A percentile compares a stretch with the other conserved stretches of the same genome.
Conservation (phyloP, 2,797 vertebrate genomes). For the Galaxias olidus region DNA sequence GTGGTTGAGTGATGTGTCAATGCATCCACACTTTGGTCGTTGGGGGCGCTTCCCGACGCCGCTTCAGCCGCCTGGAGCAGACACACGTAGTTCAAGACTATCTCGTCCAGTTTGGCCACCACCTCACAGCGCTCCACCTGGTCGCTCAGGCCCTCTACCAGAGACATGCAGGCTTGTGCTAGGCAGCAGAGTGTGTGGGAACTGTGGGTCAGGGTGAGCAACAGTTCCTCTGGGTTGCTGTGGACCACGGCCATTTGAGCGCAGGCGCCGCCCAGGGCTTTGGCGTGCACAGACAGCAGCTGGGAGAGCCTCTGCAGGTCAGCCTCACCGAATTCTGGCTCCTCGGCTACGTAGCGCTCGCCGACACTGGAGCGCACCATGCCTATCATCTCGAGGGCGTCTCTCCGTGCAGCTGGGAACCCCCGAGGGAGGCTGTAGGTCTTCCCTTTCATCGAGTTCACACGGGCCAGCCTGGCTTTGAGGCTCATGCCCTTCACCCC, state of each 20-base stretch:
- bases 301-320: conserved; percentile 83
- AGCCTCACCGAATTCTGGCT: conserved; percentile 69
- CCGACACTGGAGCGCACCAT: conserved; percentile 81
- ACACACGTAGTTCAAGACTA: conserved; percentile 88
- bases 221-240: conserved; percentile 88
- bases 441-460: conserved; percentile 88
- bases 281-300: conserved; percentile 86
- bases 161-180: conserved; percentile 91
- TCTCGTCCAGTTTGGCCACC: conserved; percentile 85
- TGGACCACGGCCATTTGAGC: conserved; percentile 87
- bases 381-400: conserved; percentile 88
- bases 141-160: conserved; percentile 84
- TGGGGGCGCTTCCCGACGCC: conserved; percentile 77
- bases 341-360: conserved; percentile 61
- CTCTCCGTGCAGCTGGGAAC: conserved; percentile 86
- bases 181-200: conserved; percentile 94
- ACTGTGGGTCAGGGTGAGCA: conserved; percentile 91
- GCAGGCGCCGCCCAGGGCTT: conserved; percentile 88
- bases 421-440: conserved; percentile 87
- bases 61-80: conserved; percentile 87
- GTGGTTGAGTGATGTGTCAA: conserved; percentile 87
- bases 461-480: conserved; percentile 75
- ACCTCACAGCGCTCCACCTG: conserved; percentile 83
- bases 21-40: conserved; percentile 86
- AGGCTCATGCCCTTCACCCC: conserved; percentile 77